A percentile compares a stretch with the other conserved stretches of the same genome.
These are phyloP conservation scores for Ptychodera flava DNA, from an alignment of 35 echinoderm and acorn worm species.

Conservation along the genomic window DNA sequence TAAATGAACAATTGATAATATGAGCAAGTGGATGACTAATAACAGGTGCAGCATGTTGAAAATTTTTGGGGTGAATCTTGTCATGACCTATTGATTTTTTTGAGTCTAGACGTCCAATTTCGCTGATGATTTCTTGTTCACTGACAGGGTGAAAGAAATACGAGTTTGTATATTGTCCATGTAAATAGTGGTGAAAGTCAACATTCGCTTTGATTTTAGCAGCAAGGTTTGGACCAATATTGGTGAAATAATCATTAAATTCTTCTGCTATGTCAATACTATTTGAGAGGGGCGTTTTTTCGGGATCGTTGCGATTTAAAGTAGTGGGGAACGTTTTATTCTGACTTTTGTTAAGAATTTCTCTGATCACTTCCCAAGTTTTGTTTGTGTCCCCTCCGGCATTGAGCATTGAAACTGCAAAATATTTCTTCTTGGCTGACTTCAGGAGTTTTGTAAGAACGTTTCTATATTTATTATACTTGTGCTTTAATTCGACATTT, in stretches of 20 bases:
- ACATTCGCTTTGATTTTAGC: background rate
- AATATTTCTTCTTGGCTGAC: background rate
- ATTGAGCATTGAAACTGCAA: background rate
- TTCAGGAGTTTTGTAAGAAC: background rate
- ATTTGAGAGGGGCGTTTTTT: background rate
- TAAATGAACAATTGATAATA: slow-evolving; percentile 31
- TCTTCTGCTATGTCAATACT: slow-evolving; percentile 4
- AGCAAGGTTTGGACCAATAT: slow-evolving; percentile 14
- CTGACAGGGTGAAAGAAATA: slow-evolving; percentile 23
- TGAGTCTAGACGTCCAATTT: slow-evolving; percentile 1
- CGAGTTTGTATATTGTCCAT: background rate
- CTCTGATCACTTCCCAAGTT: background rate
- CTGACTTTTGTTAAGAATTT: background rate
- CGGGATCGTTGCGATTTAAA: background rate
- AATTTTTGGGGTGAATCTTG: slow-evolving; percentile 14
- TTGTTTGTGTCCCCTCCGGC: background rate
- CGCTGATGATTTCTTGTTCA: slow-evolving; percentile 12
- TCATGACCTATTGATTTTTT: slow-evolving; percentile 20
- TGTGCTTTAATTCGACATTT: background rate
- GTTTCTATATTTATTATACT: background rate
- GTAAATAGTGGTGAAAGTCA: slow-evolving; percentile 6
- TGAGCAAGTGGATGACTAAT: slow-evolving; percentile 16
- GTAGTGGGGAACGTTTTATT: background rate
- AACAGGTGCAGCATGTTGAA: slow-evolving; percentile 1
- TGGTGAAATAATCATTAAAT: slow-evolving; percentile 16